phyloP scores from a whole-genome alignment of 2,797 vertebrate genomes.

The Gila robusta region DNA sequence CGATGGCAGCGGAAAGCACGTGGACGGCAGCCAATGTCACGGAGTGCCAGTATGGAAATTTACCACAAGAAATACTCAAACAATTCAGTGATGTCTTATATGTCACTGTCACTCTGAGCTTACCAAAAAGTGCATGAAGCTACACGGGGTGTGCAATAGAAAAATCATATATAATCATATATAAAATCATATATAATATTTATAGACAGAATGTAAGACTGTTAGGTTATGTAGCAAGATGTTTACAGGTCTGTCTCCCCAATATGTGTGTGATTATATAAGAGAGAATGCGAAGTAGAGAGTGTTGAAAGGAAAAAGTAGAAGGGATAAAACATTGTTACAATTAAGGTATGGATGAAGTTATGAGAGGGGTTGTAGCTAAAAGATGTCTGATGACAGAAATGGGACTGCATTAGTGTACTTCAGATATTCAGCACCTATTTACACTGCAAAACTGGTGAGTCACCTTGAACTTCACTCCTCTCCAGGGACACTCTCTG shows the following conservation, averaged over 20 bases:
- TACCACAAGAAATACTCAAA: conserved; percentile 83
- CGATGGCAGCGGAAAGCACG: conserved; percentile 77
- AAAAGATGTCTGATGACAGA: conserved; percentile 51
- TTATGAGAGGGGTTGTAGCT: conserved; percentile 52
- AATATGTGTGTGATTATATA: neutral
- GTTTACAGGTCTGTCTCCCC: conserved; percentile 52
- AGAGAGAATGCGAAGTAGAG: conserved; percentile 36
- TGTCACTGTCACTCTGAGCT: conserved; percentile 81
- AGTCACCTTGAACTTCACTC: conserved; percentile 58
- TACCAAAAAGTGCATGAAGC: conserved; percentile 50
- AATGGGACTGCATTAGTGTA: conserved; percentile 44
- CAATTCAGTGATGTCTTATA: conserved; percentile 84
- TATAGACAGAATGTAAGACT: conserved; percentile 22
- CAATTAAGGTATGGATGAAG: conserved; percentile 45
- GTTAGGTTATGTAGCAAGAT: conserved; percentile 54
- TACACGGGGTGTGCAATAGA: conserved; percentile 53
- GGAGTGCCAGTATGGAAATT: conserved; percentile 82
- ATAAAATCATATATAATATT: conserved; percentile 30
- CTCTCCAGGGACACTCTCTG: conserved; percentile 30
- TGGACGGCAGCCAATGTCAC: conserved; percentile 66
- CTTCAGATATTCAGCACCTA: conserved; percentile 57
- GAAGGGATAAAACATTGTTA: conserved; percentile 41
- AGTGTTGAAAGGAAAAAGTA: conserved; percentile 14
- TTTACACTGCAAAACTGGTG: conserved; percentile 48
- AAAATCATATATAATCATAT: neutral